Percentiles rank a stretch among this genome's conserved stretches.
phyloP scores from a whole-genome alignment of 1,140 invertebrate species.

The Vanessa atalanta region DNA sequence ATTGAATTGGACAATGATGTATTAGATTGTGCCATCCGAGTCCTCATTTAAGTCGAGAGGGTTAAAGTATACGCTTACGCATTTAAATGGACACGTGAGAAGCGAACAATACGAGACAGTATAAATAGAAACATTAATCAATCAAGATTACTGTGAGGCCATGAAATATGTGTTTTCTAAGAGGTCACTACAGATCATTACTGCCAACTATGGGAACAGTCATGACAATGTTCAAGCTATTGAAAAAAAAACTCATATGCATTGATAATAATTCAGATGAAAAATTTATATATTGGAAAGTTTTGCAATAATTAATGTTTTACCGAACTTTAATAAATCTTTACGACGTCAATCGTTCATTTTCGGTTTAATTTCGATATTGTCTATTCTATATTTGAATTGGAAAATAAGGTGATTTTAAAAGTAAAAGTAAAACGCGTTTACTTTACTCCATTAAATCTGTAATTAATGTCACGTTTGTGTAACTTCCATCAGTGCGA shows the following conservation, averaged over 20 bases:
- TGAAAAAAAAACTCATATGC: neutral
- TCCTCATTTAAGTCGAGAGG: constrained; percentile 12
- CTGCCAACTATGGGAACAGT: constrained; percentile 40
- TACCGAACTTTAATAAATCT: too few relatives aligned
- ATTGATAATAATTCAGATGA: too few relatives aligned
- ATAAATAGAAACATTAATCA: constrained; percentile 57
- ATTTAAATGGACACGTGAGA: constrained; percentile 39
- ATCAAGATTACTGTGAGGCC: constrained; percentile 50
- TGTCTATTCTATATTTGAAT: too few relatives aligned
- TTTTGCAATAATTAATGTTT: too few relatives aligned
- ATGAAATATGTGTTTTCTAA: constrained; percentile 50
- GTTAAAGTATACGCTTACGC: constrained; percentile 17
- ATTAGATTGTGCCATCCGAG: constrained; percentile 22
- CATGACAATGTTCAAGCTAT: constrained; percentile 23
- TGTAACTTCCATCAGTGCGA: constrained; percentile 14
- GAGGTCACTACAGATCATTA: constrained; percentile 45
- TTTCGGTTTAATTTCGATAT: too few relatives aligned
- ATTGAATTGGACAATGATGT: constrained; percentile 17
- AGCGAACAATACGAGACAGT: constrained; percentile 37
- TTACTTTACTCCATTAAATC: neutral
- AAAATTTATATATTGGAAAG: too few relatives aligned
- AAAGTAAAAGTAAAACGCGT: constrained; percentile 8
- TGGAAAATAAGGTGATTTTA: neutral
- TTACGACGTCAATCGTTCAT: neutral
- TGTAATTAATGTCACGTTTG: constrained; percentile 7